Base-by-base conservation (phyloP, 2,797 vertebrate genomes). In the Setipinna tenuifilis region DNA sequence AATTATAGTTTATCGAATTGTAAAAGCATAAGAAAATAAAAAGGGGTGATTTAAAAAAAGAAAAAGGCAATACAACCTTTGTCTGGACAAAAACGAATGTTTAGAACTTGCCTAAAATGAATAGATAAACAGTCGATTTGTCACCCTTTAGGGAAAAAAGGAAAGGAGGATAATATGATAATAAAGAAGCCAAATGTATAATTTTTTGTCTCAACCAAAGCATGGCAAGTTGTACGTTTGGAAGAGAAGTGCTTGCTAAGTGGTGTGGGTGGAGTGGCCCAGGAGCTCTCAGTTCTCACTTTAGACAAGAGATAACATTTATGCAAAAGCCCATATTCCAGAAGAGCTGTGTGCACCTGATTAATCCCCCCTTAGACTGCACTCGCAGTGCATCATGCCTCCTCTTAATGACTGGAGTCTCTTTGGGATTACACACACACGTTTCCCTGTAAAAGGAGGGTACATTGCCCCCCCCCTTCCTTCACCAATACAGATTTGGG, bases 131-230 rank as follows among this genome's bases (percentile, higher is more conserved):
- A 82, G 54, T 90, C 88, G 83, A 91, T 91, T 91, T 93, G 90
- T 92, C 90, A 89, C 86, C 87, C 89, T 86, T 81, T 35, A 88
- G 88, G 90, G 86, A 86, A 88, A 86, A 88, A 11, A 62, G 59
- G 71, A 78, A 68, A 86, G 14, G 12, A 86, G 14, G 12, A 19
- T 16, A 75, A 35, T 1, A 0, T 35, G 28, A 41, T 75, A 41
- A 82, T 85, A 87, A 89, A 93, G 71, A 94, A 94, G 93, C 94
- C 94, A 96, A 95, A 95, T 94, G 91, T 91, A 92, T 90, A 91
- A 89, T 87, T 89, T 91, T 87, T 94, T 93, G 65, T 94, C 83
- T 95, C 91, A 94, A 94, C 94, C 95, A 95, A 96, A 96, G 95
- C 87, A 86, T 92, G 93, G 85, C 86, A 88, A 87, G 91, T 65